A percentile compares a stretch with the other conserved stretches of the same genome.
Conservation (phyloP, 2,797 vertebrate species). For the Eospalax fontanierii region DNA sequence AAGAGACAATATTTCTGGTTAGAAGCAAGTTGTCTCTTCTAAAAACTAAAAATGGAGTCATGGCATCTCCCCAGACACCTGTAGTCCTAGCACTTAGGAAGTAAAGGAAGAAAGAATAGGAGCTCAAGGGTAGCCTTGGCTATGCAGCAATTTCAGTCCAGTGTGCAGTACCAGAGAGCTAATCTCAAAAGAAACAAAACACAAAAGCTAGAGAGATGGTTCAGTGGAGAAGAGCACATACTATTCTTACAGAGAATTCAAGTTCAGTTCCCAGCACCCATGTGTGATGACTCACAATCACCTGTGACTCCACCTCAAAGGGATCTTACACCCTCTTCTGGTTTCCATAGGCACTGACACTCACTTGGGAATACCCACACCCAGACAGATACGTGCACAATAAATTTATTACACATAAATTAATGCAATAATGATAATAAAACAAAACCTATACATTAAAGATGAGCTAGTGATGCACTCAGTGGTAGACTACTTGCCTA, state of each 20-base stretch:
- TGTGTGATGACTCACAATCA: too few species aligned
- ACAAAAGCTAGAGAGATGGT: not conserved
- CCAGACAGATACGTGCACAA: too few species aligned
- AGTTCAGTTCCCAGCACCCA: not conserved
- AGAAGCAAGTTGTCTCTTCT: not conserved
- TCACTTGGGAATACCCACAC: not conserved
- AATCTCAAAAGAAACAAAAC: not conserved
- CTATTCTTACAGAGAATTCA: not conserved
- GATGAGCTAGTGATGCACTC: not conserved
- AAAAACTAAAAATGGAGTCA: not conserved
- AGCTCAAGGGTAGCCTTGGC: not conserved
- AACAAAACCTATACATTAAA: not conserved
- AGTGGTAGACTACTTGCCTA: too few species aligned
- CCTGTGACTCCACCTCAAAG: not conserved
- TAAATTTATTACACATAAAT: too few species aligned
- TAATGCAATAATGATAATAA: not conserved
- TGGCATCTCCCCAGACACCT: not conserved
- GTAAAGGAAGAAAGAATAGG: not conserved
- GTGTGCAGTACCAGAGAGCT: not conserved
- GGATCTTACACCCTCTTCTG: not conserved
- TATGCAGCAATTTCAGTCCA: not conserved
- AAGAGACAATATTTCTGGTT: not conserved
- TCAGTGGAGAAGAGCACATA: not conserved
- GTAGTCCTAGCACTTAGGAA: not conserved
- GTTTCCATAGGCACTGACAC: not conserved